Base-by-base conservation (phyloP, 2,113 vertebrate genomes). In the Cryptotis parvus region DNA sequence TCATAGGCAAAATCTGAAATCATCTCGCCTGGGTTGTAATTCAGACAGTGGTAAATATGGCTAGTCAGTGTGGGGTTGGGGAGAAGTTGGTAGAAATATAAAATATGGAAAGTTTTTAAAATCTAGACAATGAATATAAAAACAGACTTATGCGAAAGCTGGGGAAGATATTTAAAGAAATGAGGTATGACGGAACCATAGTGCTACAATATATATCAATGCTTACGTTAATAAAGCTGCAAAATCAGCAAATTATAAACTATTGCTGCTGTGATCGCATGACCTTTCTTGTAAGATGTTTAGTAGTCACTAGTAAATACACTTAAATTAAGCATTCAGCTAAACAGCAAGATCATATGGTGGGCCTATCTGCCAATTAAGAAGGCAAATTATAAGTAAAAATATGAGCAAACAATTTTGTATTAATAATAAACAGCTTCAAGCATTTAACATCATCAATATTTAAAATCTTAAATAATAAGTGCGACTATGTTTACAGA, bases 401-500 rank as follows among this genome's bases (percentile, higher is more conserved):
- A 97, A 97, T 93, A 93, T 97, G 97, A 97, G 96, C 97, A 95
- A 97, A 97, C 93, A 98, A 97, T 95, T 96, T 95, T 96, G 85
- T 96, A 97, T 95, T 97, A 76, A 94, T 96, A 97, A 98, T 97
- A 97, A 98, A 98, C 89, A 97, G 95, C 95, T 96, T 96, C 92
- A 96, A 97, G 97, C 97, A 95, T 97, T 97, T 97, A 97, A 97
- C 96, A 97, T 97, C 92, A 98, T 97, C 94, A 96, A 90, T 97
- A 95, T 96, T 97, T 97, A 93, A 18, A 98, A 97, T 96, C 97
- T 98, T 98, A 98, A 98, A 98, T 96, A 98, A 98, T 98, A 98
- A 98, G 97, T 98, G 97, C 97, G 97, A 98, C 96, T 98, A 97
- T 98, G 98, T 98, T 98, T 98, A 98, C 98, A 99, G 98, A 99